phyloP scores from a whole-genome alignment of 2,113 vertebrate genomes.

The Anas platyrhynchos region DNA sequence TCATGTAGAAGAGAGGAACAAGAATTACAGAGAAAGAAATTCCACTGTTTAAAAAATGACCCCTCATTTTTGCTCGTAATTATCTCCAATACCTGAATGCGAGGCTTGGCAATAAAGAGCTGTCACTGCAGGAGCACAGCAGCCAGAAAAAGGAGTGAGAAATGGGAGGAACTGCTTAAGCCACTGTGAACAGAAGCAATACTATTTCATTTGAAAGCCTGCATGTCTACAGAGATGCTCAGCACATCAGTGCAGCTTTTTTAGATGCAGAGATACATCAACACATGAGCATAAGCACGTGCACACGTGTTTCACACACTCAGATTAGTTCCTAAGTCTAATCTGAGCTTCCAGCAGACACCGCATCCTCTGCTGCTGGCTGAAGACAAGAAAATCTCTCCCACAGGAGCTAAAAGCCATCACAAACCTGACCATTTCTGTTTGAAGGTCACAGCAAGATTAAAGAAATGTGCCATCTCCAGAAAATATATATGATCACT shows the following conservation, averaged over 20 bases:
- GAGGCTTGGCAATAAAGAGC: neutral
- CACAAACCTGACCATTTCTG: neutral
- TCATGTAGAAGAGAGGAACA: rapidly evolving
- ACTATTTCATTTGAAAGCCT: neutral
- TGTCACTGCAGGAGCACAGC: neutral
- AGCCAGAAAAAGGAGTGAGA: neutral
- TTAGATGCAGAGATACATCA: neutral
- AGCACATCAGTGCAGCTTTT: neutral
- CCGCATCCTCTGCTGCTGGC: neutral
- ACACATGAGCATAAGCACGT: neutral
- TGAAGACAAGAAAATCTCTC: neutral
- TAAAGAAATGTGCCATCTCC: neutral
- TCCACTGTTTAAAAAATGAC: neutral
- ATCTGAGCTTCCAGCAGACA: neutral
- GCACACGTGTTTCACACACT: neutral
- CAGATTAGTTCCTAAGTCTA: neutral
- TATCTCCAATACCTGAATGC: neutral
- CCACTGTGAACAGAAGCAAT: neutral
- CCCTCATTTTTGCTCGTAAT: neutral
- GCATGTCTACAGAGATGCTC: neutral
- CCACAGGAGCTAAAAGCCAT: neutral
- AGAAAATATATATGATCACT: neutral
- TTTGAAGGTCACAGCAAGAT: conserved; percentile 8
- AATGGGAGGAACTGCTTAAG: neutral
- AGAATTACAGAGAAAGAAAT: neutral